Evolutionary conservation across 2,113 vertebrate genomes (phyloP).

Genomic region (Uropsilus gracilis): DNA sequence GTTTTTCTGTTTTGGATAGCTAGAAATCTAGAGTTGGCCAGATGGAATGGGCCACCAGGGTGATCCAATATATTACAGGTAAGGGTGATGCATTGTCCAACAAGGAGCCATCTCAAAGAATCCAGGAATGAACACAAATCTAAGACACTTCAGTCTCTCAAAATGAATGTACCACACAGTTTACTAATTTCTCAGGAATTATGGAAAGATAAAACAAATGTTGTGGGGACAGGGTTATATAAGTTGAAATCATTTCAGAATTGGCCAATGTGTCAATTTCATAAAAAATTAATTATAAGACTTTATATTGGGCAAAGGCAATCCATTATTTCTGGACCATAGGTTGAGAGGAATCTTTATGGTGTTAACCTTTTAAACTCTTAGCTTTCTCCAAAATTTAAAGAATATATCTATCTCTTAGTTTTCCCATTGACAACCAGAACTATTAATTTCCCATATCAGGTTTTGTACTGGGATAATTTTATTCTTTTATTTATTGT

Average conservation of each 20-base stretch:
- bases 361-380: background rate
- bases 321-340: background rate
- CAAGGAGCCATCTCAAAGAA: background rate
- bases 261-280: background rate
- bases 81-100: background rate
- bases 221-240: background rate
- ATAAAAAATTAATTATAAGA: background rate
- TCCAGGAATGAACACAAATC: background rate
- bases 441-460: background rate
- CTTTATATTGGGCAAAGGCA: background rate
- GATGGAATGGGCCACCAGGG: background rate
- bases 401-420: background rate
- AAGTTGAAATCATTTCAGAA: background rate
- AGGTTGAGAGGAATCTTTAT: background rate
- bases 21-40: background rate
- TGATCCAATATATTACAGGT: background rate
- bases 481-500: background rate
- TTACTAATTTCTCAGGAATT: background rate
- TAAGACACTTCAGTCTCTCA: background rate
- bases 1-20: background rate
- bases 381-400: background rate
- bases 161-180: background rate
- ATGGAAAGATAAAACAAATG: background rate
- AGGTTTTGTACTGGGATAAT: background rate
- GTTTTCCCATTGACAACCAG: background rate